These are phyloP conservation scores for Brachionus koreanus DNA, from an alignment of 1,140 invertebrate species.

Conservation along the genomic window DNA sequence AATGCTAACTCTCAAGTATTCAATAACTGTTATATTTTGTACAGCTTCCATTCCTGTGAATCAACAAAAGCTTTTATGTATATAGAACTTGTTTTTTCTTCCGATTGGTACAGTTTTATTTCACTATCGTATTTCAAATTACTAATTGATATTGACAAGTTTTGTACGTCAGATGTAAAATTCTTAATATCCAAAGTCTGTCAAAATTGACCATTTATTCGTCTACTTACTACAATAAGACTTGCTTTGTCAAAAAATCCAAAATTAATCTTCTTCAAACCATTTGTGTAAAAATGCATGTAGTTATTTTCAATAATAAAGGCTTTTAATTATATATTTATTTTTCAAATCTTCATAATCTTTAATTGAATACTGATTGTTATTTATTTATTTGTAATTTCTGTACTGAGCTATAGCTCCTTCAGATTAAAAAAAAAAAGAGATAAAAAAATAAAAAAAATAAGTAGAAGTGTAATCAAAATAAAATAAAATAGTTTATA, in stretches of 20 bases:
- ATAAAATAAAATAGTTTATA: no score
- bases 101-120: neutral
- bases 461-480: no score
- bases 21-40: neutral
- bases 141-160: conserved; percentile 8
- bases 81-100: neutral
- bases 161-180: conserved; percentile 32
- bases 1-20: neutral
- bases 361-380: conserved; percentile 13
- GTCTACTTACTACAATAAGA: conserved; percentile 10
- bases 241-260: neutral
- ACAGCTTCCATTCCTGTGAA: conserved; percentile 38
- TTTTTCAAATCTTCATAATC: neutral
- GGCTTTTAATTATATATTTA: conserved; percentile 25
- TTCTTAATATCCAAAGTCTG: conserved; percentile 3
- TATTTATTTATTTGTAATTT: no score
- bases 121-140: neutral
- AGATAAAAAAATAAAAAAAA: no score
- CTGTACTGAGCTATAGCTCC: no score
- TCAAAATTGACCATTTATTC: conserved; percentile 28
- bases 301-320: conserved; percentile 2
- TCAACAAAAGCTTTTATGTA: conserved; percentile 26
- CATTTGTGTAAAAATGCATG: neutral
- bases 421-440: no score
- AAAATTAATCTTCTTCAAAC: neutral